Evolutionary conservation across 1,140 invertebrate genomes (phyloP).

Genomic region (Helicoverpa armigera): DNA sequence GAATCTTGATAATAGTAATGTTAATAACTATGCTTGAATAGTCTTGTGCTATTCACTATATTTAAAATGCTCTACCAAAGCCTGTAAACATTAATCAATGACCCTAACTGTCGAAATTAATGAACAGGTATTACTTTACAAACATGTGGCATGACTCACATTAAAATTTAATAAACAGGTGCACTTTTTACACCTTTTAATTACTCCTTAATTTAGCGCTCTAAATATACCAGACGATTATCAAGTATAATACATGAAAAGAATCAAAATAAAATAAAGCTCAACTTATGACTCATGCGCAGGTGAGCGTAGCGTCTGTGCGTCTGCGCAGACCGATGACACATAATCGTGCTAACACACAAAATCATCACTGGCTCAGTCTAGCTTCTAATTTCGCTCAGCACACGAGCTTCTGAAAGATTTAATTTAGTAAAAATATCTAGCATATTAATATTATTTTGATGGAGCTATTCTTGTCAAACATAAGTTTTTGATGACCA

Average conservation of each 20-base stretch:
- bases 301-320: conserved; percentile 49
- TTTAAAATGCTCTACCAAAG: no score
- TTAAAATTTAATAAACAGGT: conserved; percentile 3
- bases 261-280: conserved; percentile 20
- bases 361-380: background rate
- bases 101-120: no score
- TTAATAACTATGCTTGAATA: no score
- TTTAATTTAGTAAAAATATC: background rate
- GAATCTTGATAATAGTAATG: no score
- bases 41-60: no score
- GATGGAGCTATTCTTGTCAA: background rate
- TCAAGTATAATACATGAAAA: background rate
- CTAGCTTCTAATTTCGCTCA: background rate
- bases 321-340: conserved; percentile 53
- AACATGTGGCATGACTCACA: background rate
- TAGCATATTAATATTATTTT: no score
- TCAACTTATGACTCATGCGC: conserved; percentile 44
- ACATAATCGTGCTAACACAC: conserved; percentile 27
- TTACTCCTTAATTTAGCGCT: background rate
- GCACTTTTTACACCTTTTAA: background rate
- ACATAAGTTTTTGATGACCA: no score
- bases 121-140: no score
- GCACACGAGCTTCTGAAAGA: background rate
- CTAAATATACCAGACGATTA: conserved; percentile 11
- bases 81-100: no score